Conservation (phyloP, 2,888 invertebrate genomes). For the Leucophora obtusa region DNA sequence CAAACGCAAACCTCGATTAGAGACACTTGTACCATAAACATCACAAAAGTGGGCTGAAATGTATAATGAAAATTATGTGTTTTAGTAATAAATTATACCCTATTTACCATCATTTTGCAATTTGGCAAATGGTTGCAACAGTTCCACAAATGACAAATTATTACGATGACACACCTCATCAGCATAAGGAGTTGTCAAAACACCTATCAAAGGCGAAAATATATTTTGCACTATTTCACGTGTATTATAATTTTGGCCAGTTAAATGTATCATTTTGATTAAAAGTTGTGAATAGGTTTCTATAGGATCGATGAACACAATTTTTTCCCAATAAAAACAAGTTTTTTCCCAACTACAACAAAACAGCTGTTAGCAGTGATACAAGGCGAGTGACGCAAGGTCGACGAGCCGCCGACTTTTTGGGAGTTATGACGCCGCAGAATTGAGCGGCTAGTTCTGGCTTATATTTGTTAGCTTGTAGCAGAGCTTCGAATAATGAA, state of each 20-base stretch:
- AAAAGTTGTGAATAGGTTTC: not conserved
- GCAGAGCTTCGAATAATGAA: too few relatives aligned
- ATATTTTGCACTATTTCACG: slow-evolving; percentile 93
- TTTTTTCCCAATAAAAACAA: not conserved
- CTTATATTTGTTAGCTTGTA: too few relatives aligned
- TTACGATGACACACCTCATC: slow-evolving; percentile 93
- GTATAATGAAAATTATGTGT: not conserved
- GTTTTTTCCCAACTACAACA: not conserved
- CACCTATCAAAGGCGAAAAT: slow-evolving; percentile 93
- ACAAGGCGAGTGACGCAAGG: too few relatives aligned
- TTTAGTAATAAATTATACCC: not conserved
- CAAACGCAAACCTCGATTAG: slow-evolving; percentile 87
- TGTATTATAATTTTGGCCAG: slow-evolving; percentile 84
- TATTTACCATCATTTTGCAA: slow-evolving; percentile 85
- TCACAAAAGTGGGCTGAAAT: slow-evolving; percentile 89
- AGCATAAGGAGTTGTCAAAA: slow-evolving; percentile 89
- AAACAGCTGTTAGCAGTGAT: too few relatives aligned
- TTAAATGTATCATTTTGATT: slow-evolving; percentile 77
- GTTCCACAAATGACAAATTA: slow-evolving; percentile 92
- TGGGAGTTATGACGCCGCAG: too few relatives aligned
- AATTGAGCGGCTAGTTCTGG: too few relatives aligned
- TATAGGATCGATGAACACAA: not conserved
- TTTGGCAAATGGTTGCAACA: slow-evolving; percentile 93
- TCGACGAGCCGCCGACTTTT: too few relatives aligned
- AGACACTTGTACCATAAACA: slow-evolving; percentile 86